Percentiles rank a stretch among this genome's conserved stretches.
These are phyloP conservation scores for Girardinichthys multiradiatus DNA, from an alignment of 2,113 vertebrate genomes.

Conservation along the genomic window DNA sequence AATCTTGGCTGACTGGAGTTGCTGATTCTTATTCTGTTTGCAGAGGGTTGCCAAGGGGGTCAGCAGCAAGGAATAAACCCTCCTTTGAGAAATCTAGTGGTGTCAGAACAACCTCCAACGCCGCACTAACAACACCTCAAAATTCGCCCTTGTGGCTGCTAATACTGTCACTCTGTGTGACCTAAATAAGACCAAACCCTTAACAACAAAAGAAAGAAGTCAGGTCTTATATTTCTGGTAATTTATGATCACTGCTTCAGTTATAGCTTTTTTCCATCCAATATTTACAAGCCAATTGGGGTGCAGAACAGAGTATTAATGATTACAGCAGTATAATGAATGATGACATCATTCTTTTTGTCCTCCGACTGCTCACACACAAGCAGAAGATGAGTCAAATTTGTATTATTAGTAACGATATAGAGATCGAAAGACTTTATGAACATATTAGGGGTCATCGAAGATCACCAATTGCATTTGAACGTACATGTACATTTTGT, in stretches of 20 bases:
- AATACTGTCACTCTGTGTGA: slow-evolving; percentile 32
- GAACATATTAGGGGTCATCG: not conserved
- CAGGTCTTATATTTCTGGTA: not conserved
- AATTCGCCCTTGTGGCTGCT: slow-evolving; percentile 21
- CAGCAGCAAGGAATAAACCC: slow-evolving; percentile 15
- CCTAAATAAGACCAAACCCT: slow-evolving; percentile 40
- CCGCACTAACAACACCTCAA: slow-evolving; percentile 37
- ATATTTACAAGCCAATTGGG: not conserved
- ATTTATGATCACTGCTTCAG: not conserved
- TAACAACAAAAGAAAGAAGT: slow-evolving; percentile 5
- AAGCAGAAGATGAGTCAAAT: no score
- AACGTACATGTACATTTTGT: not conserved
- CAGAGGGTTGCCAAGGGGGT: not conserved
- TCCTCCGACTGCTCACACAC: not conserved
- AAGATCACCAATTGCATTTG: not conserved
- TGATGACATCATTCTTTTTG: not conserved
- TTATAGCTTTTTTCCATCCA: not conserved
- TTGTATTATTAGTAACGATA: no score
- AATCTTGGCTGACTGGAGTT: slow-evolving; percentile 10
- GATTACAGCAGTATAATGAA: not conserved
- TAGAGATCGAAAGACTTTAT: no score
- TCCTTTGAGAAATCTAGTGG: slow-evolving; percentile 1
- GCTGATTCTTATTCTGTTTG: slow-evolving; percentile 26
- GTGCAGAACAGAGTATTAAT: not conserved
- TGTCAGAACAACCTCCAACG: slow-evolving; percentile 16